Conservation (phyloP, 2,113 vertebrate genomes). For the Aegithalos caudatus region DNA sequence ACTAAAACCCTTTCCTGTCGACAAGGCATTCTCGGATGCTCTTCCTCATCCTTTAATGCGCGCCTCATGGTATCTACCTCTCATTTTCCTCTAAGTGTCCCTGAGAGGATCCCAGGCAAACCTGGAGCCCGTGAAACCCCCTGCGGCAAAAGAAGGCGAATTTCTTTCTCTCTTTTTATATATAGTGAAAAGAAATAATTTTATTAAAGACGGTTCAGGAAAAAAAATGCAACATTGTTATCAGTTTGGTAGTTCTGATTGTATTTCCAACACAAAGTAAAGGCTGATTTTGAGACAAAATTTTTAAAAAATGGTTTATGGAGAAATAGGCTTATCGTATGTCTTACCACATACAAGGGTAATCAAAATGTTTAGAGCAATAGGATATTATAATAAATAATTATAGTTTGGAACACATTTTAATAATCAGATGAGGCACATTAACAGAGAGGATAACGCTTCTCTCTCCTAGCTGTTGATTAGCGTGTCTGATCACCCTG, state of each 20-base stretch:
- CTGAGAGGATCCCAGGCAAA: background rate
- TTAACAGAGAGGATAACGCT: background rate
- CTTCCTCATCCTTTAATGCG: background rate
- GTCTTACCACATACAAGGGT: slow-evolving; percentile 25
- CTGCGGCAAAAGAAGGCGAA: background rate
- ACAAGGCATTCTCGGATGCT: background rate
- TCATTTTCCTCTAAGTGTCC: background rate
- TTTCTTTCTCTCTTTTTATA: background rate
- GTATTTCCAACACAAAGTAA: slow-evolving; percentile 39
- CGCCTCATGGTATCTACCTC: background rate
- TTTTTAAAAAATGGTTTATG: background rate
- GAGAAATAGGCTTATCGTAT: background rate
- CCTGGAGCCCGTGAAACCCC: background rate
- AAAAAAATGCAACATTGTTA: slow-evolving; percentile 3
- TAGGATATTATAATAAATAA: slow-evolving; percentile 74
- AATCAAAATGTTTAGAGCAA: slow-evolving; percentile 37
- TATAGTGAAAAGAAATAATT: slow-evolving; percentile 41
- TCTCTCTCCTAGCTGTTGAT: slow-evolving; percentile 58
- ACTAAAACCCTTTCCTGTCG: accelerated
- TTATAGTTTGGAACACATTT: slow-evolving; percentile 37
- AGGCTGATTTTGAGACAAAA: background rate
- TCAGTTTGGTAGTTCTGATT: slow-evolving; percentile 4
- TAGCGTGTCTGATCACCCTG: slow-evolving; percentile 45
- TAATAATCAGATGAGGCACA: slow-evolving; percentile 60
- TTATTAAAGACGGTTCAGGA: slow-evolving; percentile 60